Evolutionary conservation across 1,140 invertebrate genomes (phyloP).

Genomic region (Chrysomallon squamiferum): DNA sequence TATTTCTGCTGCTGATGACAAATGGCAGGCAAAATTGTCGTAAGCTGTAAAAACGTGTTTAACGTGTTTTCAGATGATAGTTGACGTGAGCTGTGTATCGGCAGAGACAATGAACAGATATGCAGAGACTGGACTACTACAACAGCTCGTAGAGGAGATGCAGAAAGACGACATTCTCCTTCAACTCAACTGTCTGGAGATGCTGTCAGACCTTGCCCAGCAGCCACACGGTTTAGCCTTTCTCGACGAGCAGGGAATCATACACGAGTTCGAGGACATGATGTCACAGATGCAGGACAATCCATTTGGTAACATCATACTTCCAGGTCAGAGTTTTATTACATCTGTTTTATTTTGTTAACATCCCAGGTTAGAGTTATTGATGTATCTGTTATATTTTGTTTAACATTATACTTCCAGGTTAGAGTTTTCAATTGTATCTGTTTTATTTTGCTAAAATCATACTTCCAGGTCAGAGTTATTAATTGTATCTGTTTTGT

Average conservation of each 20-base stretch:
- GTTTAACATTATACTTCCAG: too few species aligned
- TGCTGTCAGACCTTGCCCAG: constrained; percentile 74
- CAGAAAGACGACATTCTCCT: constrained; percentile 75
- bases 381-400: too few species aligned
- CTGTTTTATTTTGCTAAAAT: too few species aligned
- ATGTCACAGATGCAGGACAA: constrained; percentile 69
- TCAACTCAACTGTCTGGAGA: constrained; percentile 78
- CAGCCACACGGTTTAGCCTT: constrained; percentile 75
- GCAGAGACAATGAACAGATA: constrained; percentile 68
- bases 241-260: constrained; percentile 72
- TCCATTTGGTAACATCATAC: constrained; percentile 69
- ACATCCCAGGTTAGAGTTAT: too few species aligned
- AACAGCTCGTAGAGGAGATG: constrained; percentile 73
- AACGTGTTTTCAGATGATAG: constrained; percentile 72
- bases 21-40: too few species aligned
- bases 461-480: too few species aligned
- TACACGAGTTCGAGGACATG: constrained; percentile 70
- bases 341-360: too few species aligned
- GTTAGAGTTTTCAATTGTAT: too few species aligned
- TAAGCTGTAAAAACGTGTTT: too few species aligned
- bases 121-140: constrained; percentile 70
- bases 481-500: too few species aligned
- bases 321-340: constrained; percentile 70
- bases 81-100: constrained; percentile 71
- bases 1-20: too few species aligned